Evolutionary conservation across 1,140 invertebrate genomes (phyloP), one percentile per base, ranked within the genome.

Genomic region (Theocolax elegans): DNA sequence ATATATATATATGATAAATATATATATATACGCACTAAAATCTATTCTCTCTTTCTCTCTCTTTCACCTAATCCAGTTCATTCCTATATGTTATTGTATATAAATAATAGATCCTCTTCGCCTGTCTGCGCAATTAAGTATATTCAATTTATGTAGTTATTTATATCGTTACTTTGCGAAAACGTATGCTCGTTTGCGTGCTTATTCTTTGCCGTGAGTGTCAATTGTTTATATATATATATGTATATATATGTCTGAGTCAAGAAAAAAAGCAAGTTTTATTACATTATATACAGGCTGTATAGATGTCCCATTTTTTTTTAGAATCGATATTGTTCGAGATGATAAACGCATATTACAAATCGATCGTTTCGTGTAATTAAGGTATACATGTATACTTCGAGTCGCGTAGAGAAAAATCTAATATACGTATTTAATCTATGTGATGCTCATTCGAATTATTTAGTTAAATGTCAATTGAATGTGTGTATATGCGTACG

Each of bases 151-250:
- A n/a, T n/a, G n/a, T n/a, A n/a, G n/a, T 7, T 25, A 15, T 25
- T 25, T 2, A 2, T 1, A 31, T 27, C 21, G 25, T 59, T 25
- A 48, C 19, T 67, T 53, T 10, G 46, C 56, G 56, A 68, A 53
- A 68, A 68, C 66, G 56, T 29, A 68, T 68, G 66, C 56, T 53
- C 66, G 66, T 60, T 46, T 60, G 66, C 66, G 66, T 60, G 66
- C 56, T 68, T 51, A 38, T 21, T 7, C 38, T n/a, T 35, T 35
- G 31, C 31, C 31, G 31, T 35, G 31, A 10, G 10, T 15, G 27
- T 10, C 3, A 49, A 10, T 49, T 25, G 21, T 49, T 12, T 15
- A 46, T 46, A 46, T 21, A 23, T 42, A 42, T 42, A 42, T 3
- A 3, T 21, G 42, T 17, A n/a, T n/a, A n/a, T n/a, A n/a, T n/a